Conservation (phyloP, 2,113 vertebrate species). For the Conger conger region DNA sequence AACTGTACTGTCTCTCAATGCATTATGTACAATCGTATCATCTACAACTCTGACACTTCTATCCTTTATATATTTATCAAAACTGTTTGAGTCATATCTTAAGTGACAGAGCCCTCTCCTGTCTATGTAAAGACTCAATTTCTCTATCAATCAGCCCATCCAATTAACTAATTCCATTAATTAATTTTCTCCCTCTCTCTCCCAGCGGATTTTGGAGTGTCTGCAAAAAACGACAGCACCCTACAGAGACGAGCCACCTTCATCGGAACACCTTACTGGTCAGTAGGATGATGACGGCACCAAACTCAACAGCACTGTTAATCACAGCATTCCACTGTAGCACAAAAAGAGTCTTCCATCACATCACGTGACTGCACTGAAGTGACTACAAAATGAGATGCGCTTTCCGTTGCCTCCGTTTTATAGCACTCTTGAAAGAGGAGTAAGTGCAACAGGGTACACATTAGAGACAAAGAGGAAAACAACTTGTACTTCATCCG, state of each 20-base stretch:
- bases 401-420: background rate
- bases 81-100: too few species aligned
- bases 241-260: slow-evolving; percentile 64
- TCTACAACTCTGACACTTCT: too few species aligned
- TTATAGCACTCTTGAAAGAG: background rate
- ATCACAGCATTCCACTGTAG: background rate
- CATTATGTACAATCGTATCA: background rate
- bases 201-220: slow-evolving; percentile 70
- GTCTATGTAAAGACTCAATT: too few species aligned
- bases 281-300: slow-evolving; percentile 21
- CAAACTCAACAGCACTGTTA: background rate
- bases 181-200: background rate
- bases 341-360: too few species aligned
- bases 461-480: background rate
- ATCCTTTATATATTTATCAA: too few species aligned
- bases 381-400: too few species aligned
- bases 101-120: background rate
- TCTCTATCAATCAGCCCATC: background rate
- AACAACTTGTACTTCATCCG: background rate
- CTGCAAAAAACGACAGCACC: slow-evolving; percentile 62
- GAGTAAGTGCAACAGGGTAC: background rate
- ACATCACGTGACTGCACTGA: too few species aligned
- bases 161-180: background rate
- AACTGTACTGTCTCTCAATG: background rate
- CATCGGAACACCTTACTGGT: slow-evolving; percentile 72